Base-by-base conservation (phyloP, 2,113 vertebrate genomes). In the Hippopotamus amphibius region DNA sequence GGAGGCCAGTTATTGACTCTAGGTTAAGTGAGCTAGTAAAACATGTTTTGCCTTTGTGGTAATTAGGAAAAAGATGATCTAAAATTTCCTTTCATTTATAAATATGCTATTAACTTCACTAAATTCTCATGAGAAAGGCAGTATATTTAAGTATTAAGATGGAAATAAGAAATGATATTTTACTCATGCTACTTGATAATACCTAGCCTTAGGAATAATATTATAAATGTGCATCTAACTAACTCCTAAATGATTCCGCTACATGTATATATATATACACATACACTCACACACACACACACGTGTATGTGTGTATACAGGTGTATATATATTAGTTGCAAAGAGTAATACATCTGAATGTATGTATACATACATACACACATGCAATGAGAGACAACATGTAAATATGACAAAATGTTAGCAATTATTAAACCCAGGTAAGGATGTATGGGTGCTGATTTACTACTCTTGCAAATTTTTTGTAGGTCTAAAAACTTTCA, bases 81-180 rank as follows among this genome's bases (percentile, higher is more conserved):
- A 85, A 74, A 83, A 57, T 93, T 71, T 72, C 2, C 48, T 92
- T 95, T 80, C 37, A 76, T 14, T 84, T 90, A 71, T 66, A 74
- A 93, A 87, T 88, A 46, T 65, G 71, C 28, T 82, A 59, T 55
- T 81, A 93, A 83, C 61, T 79, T 94, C 80, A 50, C 87, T 90
- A 89, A 97, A 76, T 71, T 90, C 71, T 97, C 69, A 95, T 88
- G 92, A 92, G 55, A 93, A 95, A 76, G 69, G 30, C 22, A 57
- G 21, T 57, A 19, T 57, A 57, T 57, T 57, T 57, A 57, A 57
- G 55, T 57, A 57, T 57, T 57, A 80, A 95, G 83, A 63, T 43
- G 71, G 33, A 76, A 68, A 15, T 79, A 87, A 63, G 92, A 85
- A 68, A 6, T 57, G 46, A 85, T 57, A 48, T 96, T 96, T 84